Conservation (phyloP, 2,113 vertebrate genomes). For the Colinus virginianus region DNA sequence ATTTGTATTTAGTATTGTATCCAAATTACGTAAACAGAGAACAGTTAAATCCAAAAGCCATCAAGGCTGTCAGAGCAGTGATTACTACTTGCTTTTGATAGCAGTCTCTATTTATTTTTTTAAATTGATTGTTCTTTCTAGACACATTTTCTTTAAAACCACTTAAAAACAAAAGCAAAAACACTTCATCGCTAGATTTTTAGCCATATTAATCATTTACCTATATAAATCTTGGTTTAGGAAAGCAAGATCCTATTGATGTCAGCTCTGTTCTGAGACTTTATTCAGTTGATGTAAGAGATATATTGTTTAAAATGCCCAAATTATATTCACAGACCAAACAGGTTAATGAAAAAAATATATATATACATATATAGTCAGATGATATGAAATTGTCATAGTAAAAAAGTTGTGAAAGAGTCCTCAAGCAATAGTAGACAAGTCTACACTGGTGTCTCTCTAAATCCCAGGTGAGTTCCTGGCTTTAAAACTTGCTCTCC, state of each 20-base stretch:
- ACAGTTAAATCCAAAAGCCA: neutral
- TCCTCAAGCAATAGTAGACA: neutral
- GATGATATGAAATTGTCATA: neutral
- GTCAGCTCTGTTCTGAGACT: neutral
- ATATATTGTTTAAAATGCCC: neutral
- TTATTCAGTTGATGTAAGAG: neutral
- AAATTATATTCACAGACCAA: neutral
- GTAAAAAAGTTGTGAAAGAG: neutral
- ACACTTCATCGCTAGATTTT: neutral
- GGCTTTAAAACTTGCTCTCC: neutral
- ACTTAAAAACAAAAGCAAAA: neutral
- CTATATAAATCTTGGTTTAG: neutral
- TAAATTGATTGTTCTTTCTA: neutral
- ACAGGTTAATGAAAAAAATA: neutral
- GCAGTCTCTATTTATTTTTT: neutral
- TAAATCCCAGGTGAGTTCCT: neutral
- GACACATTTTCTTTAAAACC: neutral
- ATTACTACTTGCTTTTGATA: neutral
- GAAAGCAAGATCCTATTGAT: neutral
- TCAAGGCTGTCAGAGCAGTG: neutral
- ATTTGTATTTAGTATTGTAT: neutral
- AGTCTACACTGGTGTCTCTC: neutral
- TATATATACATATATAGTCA: no score
- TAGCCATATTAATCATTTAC: neutral
- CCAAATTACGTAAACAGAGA: neutral